phyloP scores from a whole-genome alignment of 2,888 invertebrate species.

The Frankliniella fusca region DNA sequence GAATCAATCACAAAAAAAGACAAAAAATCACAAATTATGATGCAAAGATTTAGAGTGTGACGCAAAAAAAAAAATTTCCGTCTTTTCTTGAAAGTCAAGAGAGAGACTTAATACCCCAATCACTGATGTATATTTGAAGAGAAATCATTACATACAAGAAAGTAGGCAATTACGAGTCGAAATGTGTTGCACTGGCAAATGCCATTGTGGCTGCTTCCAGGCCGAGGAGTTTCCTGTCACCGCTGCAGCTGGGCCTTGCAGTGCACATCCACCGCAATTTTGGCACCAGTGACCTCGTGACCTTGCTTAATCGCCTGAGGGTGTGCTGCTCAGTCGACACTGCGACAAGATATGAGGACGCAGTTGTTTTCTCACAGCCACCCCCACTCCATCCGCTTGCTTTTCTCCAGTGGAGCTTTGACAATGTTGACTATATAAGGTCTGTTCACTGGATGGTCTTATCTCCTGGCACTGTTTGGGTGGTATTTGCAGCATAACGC shows the following conservation, averaged over 20 bases:
- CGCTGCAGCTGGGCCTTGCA: not conserved
- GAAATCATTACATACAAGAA: not conserved
- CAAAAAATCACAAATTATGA: no score
- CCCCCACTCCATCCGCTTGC: not conserved
- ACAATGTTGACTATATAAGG: not conserved
- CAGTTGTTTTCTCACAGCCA: not conserved
- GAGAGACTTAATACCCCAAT: not conserved
- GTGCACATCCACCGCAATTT: not conserved
- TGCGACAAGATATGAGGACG: not conserved
- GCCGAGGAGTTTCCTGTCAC: not conserved
- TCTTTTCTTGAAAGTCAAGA: no score
- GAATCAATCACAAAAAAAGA: no score
- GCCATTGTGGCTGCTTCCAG: not conserved
- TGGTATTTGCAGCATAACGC: not conserved
- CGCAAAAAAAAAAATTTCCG: no score
- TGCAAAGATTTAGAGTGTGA: no score
- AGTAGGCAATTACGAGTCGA: not conserved
- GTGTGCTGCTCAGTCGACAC: not conserved
- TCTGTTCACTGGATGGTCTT: not conserved
- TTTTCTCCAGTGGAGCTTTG: not conserved
- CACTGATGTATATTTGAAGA: not conserved
- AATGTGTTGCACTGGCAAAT: not conserved
- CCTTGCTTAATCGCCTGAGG: not conserved
- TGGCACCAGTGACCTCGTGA: not conserved
- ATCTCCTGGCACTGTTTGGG: not conserved